Conservation (phyloP, 2,797 vertebrate species). For the Synaphobranchus kaupii region DNA sequence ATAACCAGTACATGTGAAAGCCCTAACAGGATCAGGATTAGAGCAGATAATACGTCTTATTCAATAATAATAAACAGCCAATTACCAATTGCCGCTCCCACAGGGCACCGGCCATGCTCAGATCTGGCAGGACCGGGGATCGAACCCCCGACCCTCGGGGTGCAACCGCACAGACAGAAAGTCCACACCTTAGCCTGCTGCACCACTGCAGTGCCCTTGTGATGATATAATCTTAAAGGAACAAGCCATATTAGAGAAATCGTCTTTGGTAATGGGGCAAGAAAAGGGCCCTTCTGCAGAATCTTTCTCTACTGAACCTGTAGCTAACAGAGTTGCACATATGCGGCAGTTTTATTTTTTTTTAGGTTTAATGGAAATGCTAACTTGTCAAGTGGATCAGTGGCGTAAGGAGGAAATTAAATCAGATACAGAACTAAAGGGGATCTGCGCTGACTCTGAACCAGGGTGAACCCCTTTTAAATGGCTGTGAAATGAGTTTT, state of each 20-base stretch:
- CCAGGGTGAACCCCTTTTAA: conserved; percentile 10
- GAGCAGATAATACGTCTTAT: too few relatives aligned
- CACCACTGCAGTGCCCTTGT: too few relatives aligned
- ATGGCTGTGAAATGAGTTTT: conserved; percentile 47
- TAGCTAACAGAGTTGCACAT: background rate
- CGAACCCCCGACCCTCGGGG: too few relatives aligned
- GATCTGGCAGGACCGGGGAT: too few relatives aligned
- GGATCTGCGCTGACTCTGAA: conserved; percentile 14
- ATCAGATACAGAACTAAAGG: background rate
- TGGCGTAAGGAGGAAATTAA: background rate
- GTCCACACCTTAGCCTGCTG: too few relatives aligned
- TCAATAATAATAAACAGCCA: too few relatives aligned
- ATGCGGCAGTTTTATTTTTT: background rate
- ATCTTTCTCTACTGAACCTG: background rate
- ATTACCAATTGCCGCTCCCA: too few relatives aligned
- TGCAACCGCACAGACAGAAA: too few relatives aligned
- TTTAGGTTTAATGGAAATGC: conserved; percentile 17
- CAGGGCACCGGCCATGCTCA: too few relatives aligned
- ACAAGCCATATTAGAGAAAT: background rate
- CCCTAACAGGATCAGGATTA: too few relatives aligned
- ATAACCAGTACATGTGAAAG: too few relatives aligned
- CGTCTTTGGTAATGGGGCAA: background rate
- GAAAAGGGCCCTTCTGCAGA: background rate
- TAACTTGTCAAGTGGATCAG: background rate
- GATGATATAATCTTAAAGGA: background rate